phyloP scores from a whole-genome alignment of 2,113 vertebrate species.

The Haemorhous mexicanus region DNA sequence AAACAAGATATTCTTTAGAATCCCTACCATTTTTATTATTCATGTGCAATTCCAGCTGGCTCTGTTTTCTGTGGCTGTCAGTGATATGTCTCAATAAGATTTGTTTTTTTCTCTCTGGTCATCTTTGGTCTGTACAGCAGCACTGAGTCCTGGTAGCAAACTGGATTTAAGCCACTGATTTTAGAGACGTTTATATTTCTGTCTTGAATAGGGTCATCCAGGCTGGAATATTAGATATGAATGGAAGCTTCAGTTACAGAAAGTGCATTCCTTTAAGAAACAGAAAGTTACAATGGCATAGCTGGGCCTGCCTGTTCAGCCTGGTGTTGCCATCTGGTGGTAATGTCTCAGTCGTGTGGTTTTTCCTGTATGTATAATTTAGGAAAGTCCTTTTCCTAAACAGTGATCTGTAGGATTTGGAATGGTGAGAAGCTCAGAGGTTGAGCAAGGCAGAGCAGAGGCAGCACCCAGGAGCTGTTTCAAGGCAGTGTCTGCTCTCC shows the following conservation, averaged over 20 bases:
- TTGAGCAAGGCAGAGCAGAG: neutral
- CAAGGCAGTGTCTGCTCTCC: neutral
- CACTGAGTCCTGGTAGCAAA: neutral
- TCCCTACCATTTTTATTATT: neutral
- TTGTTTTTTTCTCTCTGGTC: neutral
- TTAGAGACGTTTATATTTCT: constrained; percentile 17
- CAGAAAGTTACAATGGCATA: neutral
- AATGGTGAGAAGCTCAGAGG: neutral
- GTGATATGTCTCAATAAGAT: neutral
- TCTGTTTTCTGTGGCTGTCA: neutral
- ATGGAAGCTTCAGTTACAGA: neutral
- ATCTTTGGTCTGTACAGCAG: neutral
- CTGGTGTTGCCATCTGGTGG: constrained; percentile 46
- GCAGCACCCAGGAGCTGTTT: neutral
- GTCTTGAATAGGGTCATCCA: neutral
- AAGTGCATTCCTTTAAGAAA: neutral
- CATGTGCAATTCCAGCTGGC: neutral
- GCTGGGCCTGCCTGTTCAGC: neutral
- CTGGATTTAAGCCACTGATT: neutral
- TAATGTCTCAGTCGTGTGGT: neutral
- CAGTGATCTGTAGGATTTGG: neutral
- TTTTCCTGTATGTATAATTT: neutral
- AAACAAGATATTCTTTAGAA: neutral
- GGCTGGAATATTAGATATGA: neutral
- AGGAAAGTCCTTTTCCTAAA: neutral